These are phyloP conservation scores for Poeciliopsis retropinna DNA, from an alignment of 2,113 vertebrate species.

Conservation along the genomic window DNA sequence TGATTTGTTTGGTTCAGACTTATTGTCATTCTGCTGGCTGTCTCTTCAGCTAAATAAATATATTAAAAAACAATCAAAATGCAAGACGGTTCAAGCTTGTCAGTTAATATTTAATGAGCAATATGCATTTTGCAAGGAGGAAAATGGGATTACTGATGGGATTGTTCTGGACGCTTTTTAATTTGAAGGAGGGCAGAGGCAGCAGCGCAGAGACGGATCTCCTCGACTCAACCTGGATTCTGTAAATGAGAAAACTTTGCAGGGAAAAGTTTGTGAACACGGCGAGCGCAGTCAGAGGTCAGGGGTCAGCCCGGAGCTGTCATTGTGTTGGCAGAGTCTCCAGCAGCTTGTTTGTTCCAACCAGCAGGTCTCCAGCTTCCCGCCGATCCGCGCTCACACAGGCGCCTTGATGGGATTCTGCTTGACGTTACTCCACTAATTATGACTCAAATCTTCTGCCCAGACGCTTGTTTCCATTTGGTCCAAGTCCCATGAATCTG, in stretches of 20 bases:
- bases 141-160: constrained; percentile 73
- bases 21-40: constrained; percentile 37
- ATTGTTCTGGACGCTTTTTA: constrained; percentile 42
- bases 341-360: constrained; percentile 18
- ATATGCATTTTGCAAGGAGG: constrained; percentile 55
- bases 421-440: constrained; percentile 53
- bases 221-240: constrained; percentile 10
- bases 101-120: constrained; percentile 77
- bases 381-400: constrained; percentile 19
- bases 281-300: constrained; percentile 21
- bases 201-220: constrained; percentile 1
- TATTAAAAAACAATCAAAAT: constrained; percentile 61
- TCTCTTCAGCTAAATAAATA: constrained; percentile 48
- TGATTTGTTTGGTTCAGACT: constrained; percentile 20
- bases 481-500: constrained; percentile 10
- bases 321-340: constrained; percentile 11
- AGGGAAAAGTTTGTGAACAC: constrained; percentile 6
- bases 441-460: constrained; percentile 46
- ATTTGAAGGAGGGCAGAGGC: constrained; percentile 53
- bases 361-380: constrained; percentile 35
- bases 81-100: constrained; percentile 46
- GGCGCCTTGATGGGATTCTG: constrained; percentile 1
- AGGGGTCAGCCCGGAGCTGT: background rate
- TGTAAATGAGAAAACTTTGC: constrained; percentile 44
- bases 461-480: constrained; percentile 43